Evolutionary conservation across 2,113 vertebrate species (phyloP).

Genomic region (Laticauda colubrina): DNA sequence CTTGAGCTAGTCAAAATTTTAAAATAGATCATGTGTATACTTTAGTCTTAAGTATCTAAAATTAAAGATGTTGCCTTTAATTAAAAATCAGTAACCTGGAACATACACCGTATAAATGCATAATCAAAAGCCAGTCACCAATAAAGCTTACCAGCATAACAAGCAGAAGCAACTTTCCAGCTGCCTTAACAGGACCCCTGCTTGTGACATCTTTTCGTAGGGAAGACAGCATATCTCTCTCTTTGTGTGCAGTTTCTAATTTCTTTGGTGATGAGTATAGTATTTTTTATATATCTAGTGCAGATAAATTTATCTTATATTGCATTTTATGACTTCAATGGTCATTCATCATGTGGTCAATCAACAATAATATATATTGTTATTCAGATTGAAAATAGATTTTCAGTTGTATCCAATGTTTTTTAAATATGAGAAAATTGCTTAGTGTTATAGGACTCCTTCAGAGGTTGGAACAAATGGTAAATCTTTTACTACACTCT

Average conservation of each 20-base stretch:
- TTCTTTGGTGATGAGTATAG: conserved; percentile 84
- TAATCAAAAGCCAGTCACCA: conserved; percentile 86
- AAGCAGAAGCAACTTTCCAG: conserved; percentile 78
- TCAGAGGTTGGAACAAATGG: conserved; percentile 1
- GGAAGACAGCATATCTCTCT: conserved; percentile 73
- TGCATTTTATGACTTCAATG: conserved; percentile 63
- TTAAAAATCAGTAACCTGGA: conserved; percentile 74
- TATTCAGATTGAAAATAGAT: conserved; percentile 47
- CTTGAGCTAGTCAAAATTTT: neutral
- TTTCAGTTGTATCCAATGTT: conserved; percentile 17
- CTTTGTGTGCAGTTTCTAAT: conserved; percentile 84
- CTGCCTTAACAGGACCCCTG: conserved; percentile 88
- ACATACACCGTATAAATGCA: conserved; percentile 74
- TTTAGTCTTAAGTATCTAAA: conserved; percentile 52
- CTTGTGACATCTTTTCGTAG: conserved; percentile 75
- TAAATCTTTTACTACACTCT: conserved; percentile 7
- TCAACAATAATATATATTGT: conserved; percentile 49
- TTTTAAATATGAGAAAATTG: conserved; percentile 28
- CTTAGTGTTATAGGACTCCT: neutral
- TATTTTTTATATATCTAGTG: conserved; percentile 55
- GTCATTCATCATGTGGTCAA: conserved; percentile 12
- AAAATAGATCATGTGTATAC: conserved; percentile 41
- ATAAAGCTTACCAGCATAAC: conserved; percentile 86
- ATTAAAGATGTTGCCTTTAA: conserved; percentile 69
- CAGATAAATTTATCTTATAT: conserved; percentile 43